Percentiles rank a stretch among this genome's conserved stretches.
Conservation (phyloP, 2,888 invertebrate species). For the Eulithis testata region DNA sequence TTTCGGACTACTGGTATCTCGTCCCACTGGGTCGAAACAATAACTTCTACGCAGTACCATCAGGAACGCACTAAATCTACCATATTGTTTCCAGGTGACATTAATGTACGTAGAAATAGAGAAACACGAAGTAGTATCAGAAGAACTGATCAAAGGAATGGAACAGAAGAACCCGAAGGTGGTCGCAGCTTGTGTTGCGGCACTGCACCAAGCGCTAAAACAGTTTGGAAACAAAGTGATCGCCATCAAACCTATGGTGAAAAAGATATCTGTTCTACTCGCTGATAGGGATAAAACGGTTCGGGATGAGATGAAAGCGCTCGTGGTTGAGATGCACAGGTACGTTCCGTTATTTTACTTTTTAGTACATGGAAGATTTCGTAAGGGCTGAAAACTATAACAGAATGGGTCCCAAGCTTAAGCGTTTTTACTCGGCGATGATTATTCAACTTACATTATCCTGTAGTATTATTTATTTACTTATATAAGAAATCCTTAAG, state of each 20-base stretch:
- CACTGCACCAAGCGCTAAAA: slow-evolving; percentile 90
- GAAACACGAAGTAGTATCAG: slow-evolving; percentile 94
- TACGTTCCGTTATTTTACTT: slow-evolving; percentile 55
- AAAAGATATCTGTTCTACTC: slow-evolving; percentile 92
- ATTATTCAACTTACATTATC: too few species aligned
- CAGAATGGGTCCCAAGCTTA: too few species aligned
- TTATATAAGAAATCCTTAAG: too few species aligned
- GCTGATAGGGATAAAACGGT: slow-evolving; percentile 97
- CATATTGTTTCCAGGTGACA: slow-evolving; percentile 86
- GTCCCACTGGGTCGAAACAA: too few species aligned
- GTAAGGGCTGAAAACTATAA: too few species aligned
- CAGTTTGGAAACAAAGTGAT: slow-evolving; percentile 97
- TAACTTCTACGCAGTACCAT: too few species aligned
- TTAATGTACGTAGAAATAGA: slow-evolving; percentile 98
- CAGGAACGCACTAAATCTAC: neutral
- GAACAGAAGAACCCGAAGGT: slow-evolving; percentile 98
- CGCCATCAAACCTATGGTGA: slow-evolving; percentile 93
- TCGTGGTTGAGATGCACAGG: slow-evolving; percentile 96
- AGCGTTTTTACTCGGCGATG: too few species aligned
- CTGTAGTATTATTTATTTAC: too few species aligned
- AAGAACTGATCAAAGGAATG: slow-evolving; percentile 96
- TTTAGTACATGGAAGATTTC: too few species aligned
- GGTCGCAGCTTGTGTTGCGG: slow-evolving; percentile 92
- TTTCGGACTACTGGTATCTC: too few species aligned
- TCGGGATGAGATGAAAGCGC: slow-evolving; percentile 94